A percentile compares a stretch with the other conserved stretches of the same genome.
Evolutionary conservation across 2,113 vertebrate species (phyloP).

Genomic region (Crotalus horridus): DNA sequence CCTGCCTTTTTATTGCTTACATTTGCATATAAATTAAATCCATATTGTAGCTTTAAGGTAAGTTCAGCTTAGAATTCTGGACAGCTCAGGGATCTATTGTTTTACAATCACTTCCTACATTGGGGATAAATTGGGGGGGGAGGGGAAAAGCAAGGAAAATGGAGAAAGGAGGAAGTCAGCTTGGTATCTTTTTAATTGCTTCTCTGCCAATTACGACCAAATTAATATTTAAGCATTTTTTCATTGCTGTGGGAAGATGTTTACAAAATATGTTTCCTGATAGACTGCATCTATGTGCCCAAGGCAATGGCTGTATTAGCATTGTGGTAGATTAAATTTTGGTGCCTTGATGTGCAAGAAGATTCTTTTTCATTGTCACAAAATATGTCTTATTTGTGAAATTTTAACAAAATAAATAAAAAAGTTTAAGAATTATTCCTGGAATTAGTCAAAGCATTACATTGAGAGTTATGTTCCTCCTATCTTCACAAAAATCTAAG

Average conservation of each 20-base stretch:
- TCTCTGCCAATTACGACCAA: constrained; percentile 73
- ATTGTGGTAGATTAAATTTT: constrained; percentile 56
- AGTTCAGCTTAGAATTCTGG: constrained; percentile 82
- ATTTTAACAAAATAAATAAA: not conserved
- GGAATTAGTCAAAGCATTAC: constrained; percentile 11
- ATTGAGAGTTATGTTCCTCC: not conserved
- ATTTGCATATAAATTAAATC: constrained; percentile 99
- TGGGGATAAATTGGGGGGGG: constrained; percentile 67
- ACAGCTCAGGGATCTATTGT: constrained; percentile 87
- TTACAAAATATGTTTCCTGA: constrained; percentile 58
- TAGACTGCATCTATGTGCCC: constrained; percentile 42
- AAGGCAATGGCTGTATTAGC: constrained; percentile 55
- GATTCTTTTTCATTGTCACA: constrained; percentile 44
- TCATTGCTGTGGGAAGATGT: constrained; percentile 65
- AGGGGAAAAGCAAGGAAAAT: constrained; percentile 66
- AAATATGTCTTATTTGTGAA: constrained; percentile 31
- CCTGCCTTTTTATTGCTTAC: constrained; percentile 92
- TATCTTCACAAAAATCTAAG: constrained; percentile 38
- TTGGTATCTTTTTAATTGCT: constrained; percentile 79
- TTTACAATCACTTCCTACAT: constrained; percentile 86
- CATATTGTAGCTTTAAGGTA: constrained; percentile 96
- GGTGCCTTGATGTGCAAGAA: constrained; percentile 55
- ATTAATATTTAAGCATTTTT: constrained; percentile 80
- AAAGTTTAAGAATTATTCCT: not conserved
- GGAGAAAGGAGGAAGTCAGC: constrained; percentile 73